Base-by-base conservation (phyloP, 2,113 vertebrate species). In the Eonycteris spelaea region DNA sequence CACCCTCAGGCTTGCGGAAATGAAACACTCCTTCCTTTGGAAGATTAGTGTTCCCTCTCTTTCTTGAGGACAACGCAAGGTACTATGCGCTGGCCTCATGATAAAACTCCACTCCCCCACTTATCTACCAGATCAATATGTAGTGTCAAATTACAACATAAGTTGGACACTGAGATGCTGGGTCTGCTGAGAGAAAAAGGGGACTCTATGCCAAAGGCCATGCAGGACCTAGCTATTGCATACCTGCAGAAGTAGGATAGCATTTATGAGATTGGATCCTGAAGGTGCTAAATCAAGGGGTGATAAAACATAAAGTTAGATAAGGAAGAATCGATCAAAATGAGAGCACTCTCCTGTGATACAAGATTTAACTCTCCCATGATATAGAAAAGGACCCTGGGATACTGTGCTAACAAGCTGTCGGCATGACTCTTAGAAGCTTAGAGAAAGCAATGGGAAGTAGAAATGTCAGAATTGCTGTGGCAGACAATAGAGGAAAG, bases 271-370 rank as follows among this genome's bases (percentile, higher is more conserved):
- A 55, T 26, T 82, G 24, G 26, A 90, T 75, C 68, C 73, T 26
- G 35, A 85, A 53, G 18, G 61, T 68, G 35, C 78, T 45, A 28
- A 78, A 45, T 82, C 61, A 91, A 86, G 70, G 38, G 77, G 14
- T 68, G 77, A 92, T 89, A 61, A 86, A 94, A 89, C 28, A 24
- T 38, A 30, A 71, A 67, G 28, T 12, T 51, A 40, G 70, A 55
- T 63, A 94, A 91, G 22, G 74, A 24, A 83, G 77, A 91, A 97
- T 7, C 59, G 90, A 93, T 93, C 35, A 90, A 89, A 97, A 95
- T 51, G 51, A 91, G 55, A 89, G 15, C 28, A 16, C 33, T 85
- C 16, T 73, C 35, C 48, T 38, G 70, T 91, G 53, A 87, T 75
- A 71, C 26, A 91, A 61, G 43, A 61, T 92, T 95, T 75, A 92